Conservation (phyloP, 1,140 invertebrate genomes). For the Drosophila seguyi region DNA sequence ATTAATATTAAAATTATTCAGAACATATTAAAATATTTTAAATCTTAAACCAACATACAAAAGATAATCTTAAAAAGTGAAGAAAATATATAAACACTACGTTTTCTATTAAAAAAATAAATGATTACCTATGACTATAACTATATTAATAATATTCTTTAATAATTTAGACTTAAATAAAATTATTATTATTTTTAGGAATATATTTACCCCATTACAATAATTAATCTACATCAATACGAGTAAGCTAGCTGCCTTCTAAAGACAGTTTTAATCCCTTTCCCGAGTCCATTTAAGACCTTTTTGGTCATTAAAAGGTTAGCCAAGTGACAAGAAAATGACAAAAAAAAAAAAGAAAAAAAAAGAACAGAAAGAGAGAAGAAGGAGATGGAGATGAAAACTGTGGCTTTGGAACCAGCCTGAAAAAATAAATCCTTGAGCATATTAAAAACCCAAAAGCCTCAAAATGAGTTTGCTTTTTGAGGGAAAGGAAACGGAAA, state of each 20-base stretch:
- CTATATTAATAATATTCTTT: no score
- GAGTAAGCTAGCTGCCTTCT: not conserved
- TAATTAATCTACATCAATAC: not conserved
- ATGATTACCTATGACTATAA: no score
- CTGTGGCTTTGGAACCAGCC: slow-evolving; percentile 1
- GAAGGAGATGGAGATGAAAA: no score
- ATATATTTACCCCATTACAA: no score
- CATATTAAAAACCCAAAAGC: slow-evolving; percentile 55
- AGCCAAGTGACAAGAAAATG: slow-evolving; percentile 1
- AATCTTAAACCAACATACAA: no score
- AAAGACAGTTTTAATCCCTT: not conserved
- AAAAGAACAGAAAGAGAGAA: not conserved
- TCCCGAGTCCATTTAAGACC: not conserved
- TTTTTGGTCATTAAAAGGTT: slow-evolving; percentile 11
- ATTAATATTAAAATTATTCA: no score
- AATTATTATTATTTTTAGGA: no score
- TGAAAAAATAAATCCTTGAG: slow-evolving; percentile 55
- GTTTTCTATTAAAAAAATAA: no score
- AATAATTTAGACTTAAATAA: no score
- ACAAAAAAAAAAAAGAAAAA: not conserved
- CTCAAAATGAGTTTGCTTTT: slow-evolving; percentile 46
- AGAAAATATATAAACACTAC: no score
- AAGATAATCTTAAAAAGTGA: no score
- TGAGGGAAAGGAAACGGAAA: slow-evolving; percentile 3
- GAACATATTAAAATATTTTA: no score